Conservation (phyloP, 1,140 invertebrate species). For the Zaprionus gabonicus region DNA sequence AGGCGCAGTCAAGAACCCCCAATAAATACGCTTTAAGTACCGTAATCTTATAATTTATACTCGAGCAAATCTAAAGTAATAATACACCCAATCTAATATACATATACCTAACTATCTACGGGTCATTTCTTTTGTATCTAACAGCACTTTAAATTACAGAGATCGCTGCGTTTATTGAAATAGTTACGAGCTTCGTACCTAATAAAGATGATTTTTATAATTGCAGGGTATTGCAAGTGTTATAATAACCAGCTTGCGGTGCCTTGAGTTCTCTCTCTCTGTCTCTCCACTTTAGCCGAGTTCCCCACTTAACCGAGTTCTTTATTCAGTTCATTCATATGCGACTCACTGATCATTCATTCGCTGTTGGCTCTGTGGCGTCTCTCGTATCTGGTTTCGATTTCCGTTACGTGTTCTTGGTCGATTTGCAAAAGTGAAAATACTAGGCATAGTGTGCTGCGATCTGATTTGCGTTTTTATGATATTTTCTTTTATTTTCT, state of each 20-base stretch:
- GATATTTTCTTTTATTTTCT: conserved; percentile 28
- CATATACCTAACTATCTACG: neutral
- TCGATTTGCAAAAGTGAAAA: conserved; percentile 78
- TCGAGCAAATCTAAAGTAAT: neutral
- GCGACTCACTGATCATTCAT: conserved; percentile 24
- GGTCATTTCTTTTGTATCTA: neutral
- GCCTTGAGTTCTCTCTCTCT: neutral
- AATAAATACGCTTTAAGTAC: neutral
- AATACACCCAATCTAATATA: neutral
- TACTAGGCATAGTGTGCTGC: conserved; percentile 37
- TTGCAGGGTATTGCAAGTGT: conserved; percentile 7
- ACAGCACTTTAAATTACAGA: neutral
- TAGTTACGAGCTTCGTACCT: neutral
- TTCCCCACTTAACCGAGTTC: conserved; percentile 25
- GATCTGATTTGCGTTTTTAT: conserved; percentile 12
- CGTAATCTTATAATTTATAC: neutral
- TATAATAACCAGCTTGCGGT: neutral
- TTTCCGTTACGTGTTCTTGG: conserved; percentile 64
- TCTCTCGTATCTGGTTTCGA: conserved; percentile 54
- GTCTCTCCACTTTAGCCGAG: neutral
- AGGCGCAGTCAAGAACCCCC: neutral
- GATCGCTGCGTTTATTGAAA: neutral
- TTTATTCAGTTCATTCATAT: conserved; percentile 30
- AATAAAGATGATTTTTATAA: neutral
- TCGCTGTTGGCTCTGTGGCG: conserved; percentile 5